Evolutionary conservation across 2,113 vertebrate genomes (phyloP), one percentile per base, ranked within the genome.

Genomic region (Apteryx owenii): DNA sequence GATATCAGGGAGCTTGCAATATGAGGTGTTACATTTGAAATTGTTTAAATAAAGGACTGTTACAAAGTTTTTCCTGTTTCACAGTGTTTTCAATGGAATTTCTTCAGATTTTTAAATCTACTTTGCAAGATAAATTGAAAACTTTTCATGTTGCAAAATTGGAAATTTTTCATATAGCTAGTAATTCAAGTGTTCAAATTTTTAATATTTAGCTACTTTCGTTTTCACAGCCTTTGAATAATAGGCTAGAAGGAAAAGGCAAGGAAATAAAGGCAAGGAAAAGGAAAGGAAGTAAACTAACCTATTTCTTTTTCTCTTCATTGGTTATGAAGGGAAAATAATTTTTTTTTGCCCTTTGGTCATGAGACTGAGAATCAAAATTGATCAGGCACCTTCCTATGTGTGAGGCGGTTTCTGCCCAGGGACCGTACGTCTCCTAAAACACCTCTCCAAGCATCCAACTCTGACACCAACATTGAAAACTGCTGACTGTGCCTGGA

Each of bases 71-170:
- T 76, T 84, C 26, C n/a, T 29, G 2, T 1, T 88, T 91, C 85
- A 15, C 4, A 18, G 10, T 36, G 17, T 54, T 82, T 72, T 51
- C 22, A 33, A 1, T 46, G 33, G 28, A 25, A 53, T 90, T 40
- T 72, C 4, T 66, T 94, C 4, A 12, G 29, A 42, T 62, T 81
- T 85, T 88, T 76, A 28, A 77, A 36, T 73, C 44, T 88, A 10
- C 7, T 94, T 18, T 69, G 5, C 31, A 51, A 69, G 44, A 54
- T 5, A 68, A 78, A 64, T 38, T 19, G 54, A 70, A 82, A 82
- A 8, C 0, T 38, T 72, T 11, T 38, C 0, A 3, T 70, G 4
- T 53, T 58, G 28, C 22, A 51, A 15, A 54, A 72, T 17, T 72
- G 25, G 25, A 71, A 7, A 3, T 12, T 92, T 78, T 80, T 77